Base-by-base conservation (phyloP, 2,888 invertebrate species). In the Zaprionus obscuricornis region DNA sequence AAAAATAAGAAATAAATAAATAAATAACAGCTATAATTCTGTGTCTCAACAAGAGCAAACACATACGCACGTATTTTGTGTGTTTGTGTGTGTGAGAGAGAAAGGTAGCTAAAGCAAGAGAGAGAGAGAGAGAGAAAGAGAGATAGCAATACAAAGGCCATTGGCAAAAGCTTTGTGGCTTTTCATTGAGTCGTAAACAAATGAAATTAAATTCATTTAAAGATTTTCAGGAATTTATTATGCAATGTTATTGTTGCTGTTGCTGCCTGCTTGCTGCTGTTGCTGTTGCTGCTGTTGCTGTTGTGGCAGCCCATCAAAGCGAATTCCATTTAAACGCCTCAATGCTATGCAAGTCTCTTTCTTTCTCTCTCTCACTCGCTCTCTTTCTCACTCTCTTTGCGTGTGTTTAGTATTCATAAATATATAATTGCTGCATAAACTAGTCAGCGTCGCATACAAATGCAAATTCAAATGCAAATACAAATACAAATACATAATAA, bases 151-250 rank as follows among this genome's bases (percentile, higher is more conserved):
- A 33, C 47, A 75, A 78, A 83, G 72, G 66, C 68, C 65, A 66
- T 62, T 67, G 75, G 66, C 72, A 75, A 49, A 51, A 66, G 77
- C 78, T 73, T 78, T 79, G 81, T 68, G 84, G 84, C 74, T 79
- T 83, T 76, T 66, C 77, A 77, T 76, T 81, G 70, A 68, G 77
- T 79, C 70, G 70, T 65, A 76, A 68, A 66, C 81, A 79, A 79
- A 79, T 84, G 57, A 63, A 81, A 81, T 81, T 79, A 62, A 73
- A 79, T 84, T 79, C 62, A 39, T 60, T 64, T 59, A 66, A 57
- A 67, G 81, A 76, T 72, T 78, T 83, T 54, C 45, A 20, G 49
- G 62, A 78, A 66, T 72, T 69, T 31, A 69, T 66, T 68, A 31
- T 59, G 52, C 59, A 69, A 69, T n/a, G n/a, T n/a, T n/a, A 70